Percentiles rank a stretch among this genome's conserved stretches.
Conservation (phyloP, 2,113 vertebrate genomes). For the Podarcis cretensis region DNA sequence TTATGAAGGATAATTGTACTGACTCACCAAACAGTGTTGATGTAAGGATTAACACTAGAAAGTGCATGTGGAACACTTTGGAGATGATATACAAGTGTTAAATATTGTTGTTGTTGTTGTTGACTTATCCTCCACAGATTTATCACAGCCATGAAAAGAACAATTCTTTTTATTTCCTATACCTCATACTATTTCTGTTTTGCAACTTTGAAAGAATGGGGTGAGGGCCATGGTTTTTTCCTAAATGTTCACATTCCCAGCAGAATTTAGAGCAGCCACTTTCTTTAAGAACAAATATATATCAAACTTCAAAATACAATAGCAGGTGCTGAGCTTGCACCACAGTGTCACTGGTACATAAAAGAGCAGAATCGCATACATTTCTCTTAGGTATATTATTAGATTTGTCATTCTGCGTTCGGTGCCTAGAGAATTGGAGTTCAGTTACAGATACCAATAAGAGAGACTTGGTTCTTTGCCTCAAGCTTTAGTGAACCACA, state of each 20-base stretch:
- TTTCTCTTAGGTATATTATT: constrained; percentile 19
- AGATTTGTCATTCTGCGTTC: constrained; percentile 4
- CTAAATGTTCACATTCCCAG: neutral
- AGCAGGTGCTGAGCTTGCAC: neutral
- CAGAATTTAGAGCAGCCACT: neutral
- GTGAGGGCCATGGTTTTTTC: neutral
- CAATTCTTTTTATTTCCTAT: neutral
- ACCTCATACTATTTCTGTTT: neutral
- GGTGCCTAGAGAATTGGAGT: neutral
- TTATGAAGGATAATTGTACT: neutral
- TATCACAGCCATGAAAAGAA: neutral
- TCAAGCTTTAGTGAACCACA: neutral
- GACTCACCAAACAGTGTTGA: neutral
- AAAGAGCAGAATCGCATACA: neutral
- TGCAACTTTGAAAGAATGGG: neutral
- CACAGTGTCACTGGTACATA: neutral
- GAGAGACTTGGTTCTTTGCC: neutral
- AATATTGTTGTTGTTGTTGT: neutral
- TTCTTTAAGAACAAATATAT: constrained; percentile 6
- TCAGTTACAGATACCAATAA: constrained; percentile 11
- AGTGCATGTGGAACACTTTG: neutral
- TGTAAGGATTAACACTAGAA: neutral
- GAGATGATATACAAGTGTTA: neutral
- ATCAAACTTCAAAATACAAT: constrained; percentile 6
- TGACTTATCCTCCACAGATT: neutral